Evolutionary conservation across 2,888 invertebrate genomes (phyloP).

Genomic region (Entomobrya proxima): DNA sequence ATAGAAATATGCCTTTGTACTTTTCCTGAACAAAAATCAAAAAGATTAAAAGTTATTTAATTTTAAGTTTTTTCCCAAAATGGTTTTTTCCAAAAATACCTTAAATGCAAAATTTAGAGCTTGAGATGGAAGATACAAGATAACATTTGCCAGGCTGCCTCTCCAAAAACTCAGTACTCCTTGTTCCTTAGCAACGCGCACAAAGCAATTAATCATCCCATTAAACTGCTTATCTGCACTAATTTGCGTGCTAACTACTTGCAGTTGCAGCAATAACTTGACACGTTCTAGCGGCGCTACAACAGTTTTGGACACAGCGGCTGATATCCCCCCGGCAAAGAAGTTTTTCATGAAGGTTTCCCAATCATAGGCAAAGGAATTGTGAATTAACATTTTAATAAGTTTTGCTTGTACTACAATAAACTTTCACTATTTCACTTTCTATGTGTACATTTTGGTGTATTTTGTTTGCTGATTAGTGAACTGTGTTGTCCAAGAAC

Average conservation of each 20-base stretch:
- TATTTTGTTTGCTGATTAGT: no score
- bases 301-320: conserved; percentile 77
- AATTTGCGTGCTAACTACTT: conserved; percentile 78
- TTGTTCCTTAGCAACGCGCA: conserved; percentile 91
- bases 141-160: conserved; percentile 95
- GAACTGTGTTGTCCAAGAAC: no score
- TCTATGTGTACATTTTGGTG: no score
- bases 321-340: conserved; percentile 78
- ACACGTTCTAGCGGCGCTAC: conserved; percentile 80
- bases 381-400: no score
- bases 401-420: no score
- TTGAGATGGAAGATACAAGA: conserved; percentile 95
- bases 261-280: conserved; percentile 79
- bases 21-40: conserved; percentile 53
- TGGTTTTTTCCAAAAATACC: no score
- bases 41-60: no score
- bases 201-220: conserved; percentile 90
- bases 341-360: conserved; percentile 77
- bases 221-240: conserved; percentile 77
- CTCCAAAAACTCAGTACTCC: conserved; percentile 92
- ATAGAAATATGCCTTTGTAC: conserved; percentile 82
- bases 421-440: no score
- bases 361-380: no score
- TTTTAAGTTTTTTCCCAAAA: no score
- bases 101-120: conserved; percentile 97